These are phyloP conservation scores for Climacteris rufus DNA, from an alignment of 2,113 vertebrate species.

Conservation along the genomic window DNA sequence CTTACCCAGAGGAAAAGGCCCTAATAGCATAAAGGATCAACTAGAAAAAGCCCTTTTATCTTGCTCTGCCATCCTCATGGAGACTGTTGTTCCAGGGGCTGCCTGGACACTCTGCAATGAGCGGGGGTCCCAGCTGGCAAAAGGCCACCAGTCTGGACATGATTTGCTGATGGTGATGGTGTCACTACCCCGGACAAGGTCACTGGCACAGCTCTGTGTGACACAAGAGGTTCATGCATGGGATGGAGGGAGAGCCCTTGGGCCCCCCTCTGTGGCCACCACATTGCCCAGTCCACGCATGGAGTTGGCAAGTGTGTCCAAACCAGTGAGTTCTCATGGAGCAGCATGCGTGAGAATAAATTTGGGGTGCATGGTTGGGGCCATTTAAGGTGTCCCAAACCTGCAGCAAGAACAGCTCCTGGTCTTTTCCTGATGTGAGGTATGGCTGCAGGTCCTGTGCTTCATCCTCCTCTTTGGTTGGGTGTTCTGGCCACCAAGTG, in stretches of 20 bases:
- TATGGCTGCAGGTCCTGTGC: background rate
- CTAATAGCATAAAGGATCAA: background rate
- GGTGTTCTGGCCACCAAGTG: background rate
- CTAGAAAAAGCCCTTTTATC: background rate
- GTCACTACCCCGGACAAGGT: background rate
- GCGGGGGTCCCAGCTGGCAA: accelerated
- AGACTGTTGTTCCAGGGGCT: background rate
- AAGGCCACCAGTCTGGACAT: accelerated
- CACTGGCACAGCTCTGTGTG: background rate
- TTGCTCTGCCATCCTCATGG: background rate
- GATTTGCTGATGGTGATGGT: background rate
- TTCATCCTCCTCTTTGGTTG: accelerated
- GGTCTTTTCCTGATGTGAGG: background rate
- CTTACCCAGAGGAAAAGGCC: conserved; percentile 24
- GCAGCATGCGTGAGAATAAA: background rate
- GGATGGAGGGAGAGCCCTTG: background rate
- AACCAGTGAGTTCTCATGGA: accelerated
- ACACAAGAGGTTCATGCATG: accelerated
- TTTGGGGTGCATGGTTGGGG: accelerated
- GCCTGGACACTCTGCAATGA: background rate
- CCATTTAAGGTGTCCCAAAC: background rate
- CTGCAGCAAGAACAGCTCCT: background rate
- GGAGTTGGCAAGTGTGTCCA: no score
- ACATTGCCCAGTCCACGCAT: accelerated
- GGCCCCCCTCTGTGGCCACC: background rate